phyloP scores from a whole-genome alignment of 2,797 vertebrate genomes.

The Aratinga solstitialis region DNA sequence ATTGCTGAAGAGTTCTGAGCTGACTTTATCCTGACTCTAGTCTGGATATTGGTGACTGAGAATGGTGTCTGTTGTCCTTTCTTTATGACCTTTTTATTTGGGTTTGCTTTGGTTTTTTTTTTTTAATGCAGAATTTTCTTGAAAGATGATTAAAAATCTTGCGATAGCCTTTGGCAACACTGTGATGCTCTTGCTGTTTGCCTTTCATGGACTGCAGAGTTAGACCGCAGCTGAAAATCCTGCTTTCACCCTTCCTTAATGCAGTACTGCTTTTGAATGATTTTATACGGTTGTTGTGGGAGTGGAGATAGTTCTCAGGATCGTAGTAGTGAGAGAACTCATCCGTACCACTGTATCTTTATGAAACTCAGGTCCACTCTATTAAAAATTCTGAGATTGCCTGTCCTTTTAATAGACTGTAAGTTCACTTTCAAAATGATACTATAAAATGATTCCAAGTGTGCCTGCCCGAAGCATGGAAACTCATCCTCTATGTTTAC shows the following conservation, averaged over 20 bases:
- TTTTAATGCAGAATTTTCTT: neutral
- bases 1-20: neutral
- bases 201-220: neutral
- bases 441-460: neutral
- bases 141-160: neutral
- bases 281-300: neutral
- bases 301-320: slow-evolving; percentile 22
- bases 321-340: slow-evolving; percentile 9
- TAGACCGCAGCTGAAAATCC: neutral
- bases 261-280: neutral
- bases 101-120: accelerated
- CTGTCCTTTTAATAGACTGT: slow-evolving; percentile 28
- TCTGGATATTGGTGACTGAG: neutral
- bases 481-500: neutral
- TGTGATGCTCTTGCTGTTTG: neutral
- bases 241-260: neutral
- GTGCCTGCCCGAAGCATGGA: neutral
- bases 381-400: slow-evolving; percentile 32
- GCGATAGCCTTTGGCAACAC: neutral
- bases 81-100: neutral
- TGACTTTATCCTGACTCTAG: neutral
- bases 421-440: slow-evolving; percentile 5
- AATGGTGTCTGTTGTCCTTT: neutral
- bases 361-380: slow-evolving; percentile 9
- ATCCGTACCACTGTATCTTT: slow-evolving; percentile 20